Percentiles rank a stretch among this genome's conserved stretches.
Conservation (phyloP, 1,140 invertebrate species). For the Probaryconus sp. region DNA sequence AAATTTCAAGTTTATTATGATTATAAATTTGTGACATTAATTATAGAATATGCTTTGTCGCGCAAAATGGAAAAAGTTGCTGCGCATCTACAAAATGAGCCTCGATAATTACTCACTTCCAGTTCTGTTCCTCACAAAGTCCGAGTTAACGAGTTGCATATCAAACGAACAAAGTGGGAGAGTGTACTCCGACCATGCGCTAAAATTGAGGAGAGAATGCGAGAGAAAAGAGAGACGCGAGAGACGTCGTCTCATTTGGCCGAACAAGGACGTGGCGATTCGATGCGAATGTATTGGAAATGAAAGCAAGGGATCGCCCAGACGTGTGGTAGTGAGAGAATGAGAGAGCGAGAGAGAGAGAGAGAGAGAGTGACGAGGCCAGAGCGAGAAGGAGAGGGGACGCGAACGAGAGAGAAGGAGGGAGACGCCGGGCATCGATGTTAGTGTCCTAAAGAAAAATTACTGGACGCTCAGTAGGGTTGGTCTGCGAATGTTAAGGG, state of each 20-base stretch:
- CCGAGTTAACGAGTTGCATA: slow-evolving; percentile 62
- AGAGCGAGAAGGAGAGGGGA: slow-evolving; percentile 20
- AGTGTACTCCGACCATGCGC: slow-evolving; percentile 71
- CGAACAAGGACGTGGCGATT: slow-evolving; percentile 65
- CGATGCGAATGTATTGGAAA: slow-evolving; percentile 59
- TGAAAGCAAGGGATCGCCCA: slow-evolving; percentile 58
- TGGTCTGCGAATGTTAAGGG: slow-evolving; percentile 68
- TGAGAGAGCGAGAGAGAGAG: slow-evolving; percentile 34
- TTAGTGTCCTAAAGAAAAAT: slow-evolving; percentile 74
- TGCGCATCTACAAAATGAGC: slow-evolving; percentile 64
- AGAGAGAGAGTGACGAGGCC: slow-evolving; percentile 51
- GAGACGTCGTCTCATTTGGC: slow-evolving; percentile 41
- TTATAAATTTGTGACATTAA: slow-evolving; percentile 63
- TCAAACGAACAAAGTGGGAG: slow-evolving; percentile 67
- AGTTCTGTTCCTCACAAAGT: slow-evolving; percentile 65
- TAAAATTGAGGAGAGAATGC: slow-evolving; percentile 68
- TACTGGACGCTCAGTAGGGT: slow-evolving; percentile 60
- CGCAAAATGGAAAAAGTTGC: slow-evolving; percentile 63
- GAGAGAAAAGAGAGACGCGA: slow-evolving; percentile 56
- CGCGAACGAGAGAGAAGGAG: slow-evolving; percentile 49
- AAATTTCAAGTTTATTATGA: slow-evolving; percentile 60
- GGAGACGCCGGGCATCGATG: slow-evolving; percentile 58
- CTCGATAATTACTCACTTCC: slow-evolving; percentile 64
- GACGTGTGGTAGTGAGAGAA: slow-evolving; percentile 58
- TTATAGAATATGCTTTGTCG: slow-evolving; percentile 61